Evolutionary conservation across 2,113 vertebrate genomes (phyloP).

Genomic region (Glaucidium brasilianum): DNA sequence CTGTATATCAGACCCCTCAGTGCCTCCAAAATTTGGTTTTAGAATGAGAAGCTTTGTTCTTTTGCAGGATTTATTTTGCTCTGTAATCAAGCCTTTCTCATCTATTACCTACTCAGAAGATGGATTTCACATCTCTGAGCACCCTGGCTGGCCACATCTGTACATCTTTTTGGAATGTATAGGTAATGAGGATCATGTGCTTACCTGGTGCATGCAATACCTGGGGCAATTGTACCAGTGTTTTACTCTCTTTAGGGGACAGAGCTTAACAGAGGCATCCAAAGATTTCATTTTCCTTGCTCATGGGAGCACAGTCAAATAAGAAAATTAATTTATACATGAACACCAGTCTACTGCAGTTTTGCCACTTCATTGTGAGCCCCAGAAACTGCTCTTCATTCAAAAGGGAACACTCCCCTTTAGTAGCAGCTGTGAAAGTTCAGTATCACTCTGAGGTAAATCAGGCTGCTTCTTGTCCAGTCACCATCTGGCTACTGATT

Average conservation of each 20-base stretch:
- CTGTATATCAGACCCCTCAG: not conserved
- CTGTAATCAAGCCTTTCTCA: not conserved
- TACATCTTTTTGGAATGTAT: not conserved
- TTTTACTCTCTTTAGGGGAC: not conserved
- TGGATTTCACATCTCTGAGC: not conserved
- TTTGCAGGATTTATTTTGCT: not conserved
- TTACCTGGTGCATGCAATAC: not conserved
- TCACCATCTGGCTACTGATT: slow-evolving; percentile 12
- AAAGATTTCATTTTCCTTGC: not conserved
- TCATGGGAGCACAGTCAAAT: not conserved
- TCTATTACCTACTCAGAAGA: not conserved
- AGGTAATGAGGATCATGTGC: not conserved
- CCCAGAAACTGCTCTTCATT: not conserved
- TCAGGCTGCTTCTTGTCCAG: slow-evolving; percentile 36
- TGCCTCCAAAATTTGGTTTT: not conserved
- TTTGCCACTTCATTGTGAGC: not conserved
- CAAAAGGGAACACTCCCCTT: not conserved
- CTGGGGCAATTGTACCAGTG: not conserved
- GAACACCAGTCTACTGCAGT: not conserved
- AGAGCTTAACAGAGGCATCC: not conserved
- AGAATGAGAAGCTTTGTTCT: not conserved
- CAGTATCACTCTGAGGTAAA: not conserved
- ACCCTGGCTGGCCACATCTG: not conserved
- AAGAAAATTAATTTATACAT: not conserved
- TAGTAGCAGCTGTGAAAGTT: not conserved